Conservation (phyloP, 2,113 vertebrate genomes). For the Oreotrochilus melanogaster region DNA sequence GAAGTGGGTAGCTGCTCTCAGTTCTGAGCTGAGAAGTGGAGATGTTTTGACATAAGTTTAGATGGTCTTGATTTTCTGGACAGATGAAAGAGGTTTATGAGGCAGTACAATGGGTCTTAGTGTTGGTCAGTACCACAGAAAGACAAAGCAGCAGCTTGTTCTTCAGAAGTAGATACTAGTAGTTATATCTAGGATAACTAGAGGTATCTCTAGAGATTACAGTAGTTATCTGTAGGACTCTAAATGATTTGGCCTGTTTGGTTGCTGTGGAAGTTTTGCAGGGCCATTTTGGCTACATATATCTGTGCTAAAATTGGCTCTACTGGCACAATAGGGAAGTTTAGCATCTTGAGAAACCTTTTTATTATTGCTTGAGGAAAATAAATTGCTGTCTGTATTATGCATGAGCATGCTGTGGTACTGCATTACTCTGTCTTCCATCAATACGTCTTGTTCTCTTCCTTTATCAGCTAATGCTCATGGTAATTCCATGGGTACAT, state of each 20-base stretch:
- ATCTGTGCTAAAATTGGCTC: background rate
- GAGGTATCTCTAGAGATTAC: too few relatives aligned
- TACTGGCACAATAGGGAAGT: background rate
- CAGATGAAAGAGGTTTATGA: background rate
- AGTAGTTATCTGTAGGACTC: background rate
- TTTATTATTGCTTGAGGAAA: constrained; percentile 18
- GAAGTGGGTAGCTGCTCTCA: background rate
- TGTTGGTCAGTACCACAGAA: background rate
- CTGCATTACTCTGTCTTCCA: background rate
- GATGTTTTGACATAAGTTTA: background rate
- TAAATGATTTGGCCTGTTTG: background rate
- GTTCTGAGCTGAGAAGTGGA: background rate
- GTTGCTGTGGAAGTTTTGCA: background rate
- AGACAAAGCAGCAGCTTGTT: background rate
- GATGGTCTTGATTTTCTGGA: background rate
- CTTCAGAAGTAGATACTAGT: background rate
- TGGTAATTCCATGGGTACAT: background rate
- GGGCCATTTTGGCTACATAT: background rate
- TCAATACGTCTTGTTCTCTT: constrained; percentile 7
- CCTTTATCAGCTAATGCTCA: background rate
- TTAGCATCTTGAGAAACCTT: background rate
- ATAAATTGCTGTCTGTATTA: constrained; percentile 26
- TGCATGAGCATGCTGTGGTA: constrained; percentile 2
- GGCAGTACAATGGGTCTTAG: background rate
- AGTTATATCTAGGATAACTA: too few relatives aligned